Evolutionary conservation across 2,797 vertebrate genomes (phyloP).

Genomic region (Zalophus californianus): DNA sequence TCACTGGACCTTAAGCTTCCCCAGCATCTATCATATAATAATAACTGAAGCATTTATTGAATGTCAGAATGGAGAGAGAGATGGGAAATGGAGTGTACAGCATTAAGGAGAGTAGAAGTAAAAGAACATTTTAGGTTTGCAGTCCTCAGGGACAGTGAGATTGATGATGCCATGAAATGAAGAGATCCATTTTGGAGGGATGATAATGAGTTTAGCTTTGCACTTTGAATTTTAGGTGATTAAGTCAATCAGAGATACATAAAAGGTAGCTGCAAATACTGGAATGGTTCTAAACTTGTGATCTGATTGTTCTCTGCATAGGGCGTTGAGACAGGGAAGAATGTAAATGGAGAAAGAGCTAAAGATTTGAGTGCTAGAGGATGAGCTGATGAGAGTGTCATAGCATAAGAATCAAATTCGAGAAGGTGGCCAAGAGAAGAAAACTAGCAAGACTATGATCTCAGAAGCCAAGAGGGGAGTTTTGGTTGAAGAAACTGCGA

Average conservation of each 20-base stretch:
- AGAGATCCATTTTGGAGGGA: background rate
- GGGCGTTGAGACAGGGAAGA: background rate
- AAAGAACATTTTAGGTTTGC: conserved; percentile 36
- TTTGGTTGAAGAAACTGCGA: background rate
- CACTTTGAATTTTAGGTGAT: background rate
- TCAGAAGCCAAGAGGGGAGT: conserved; percentile 32
- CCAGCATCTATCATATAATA: background rate
- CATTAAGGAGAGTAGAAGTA: background rate
- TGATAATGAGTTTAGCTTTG: conserved; percentile 1
- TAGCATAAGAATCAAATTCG: background rate
- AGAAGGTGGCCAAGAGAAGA: background rate
- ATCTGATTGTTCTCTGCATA: background rate
- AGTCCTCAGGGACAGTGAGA: background rate
- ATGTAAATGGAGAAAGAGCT: conserved; percentile 30
- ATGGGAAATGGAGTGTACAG: background rate
- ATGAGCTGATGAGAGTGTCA: background rate
- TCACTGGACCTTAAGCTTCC: background rate
- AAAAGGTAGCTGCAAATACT: conserved; percentile 2
- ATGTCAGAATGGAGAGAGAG: conserved; percentile 8
- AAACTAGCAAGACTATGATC: background rate
- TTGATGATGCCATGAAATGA: conserved; percentile 1
- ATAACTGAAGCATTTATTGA: background rate
- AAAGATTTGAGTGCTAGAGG: background rate
- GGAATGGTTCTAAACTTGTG: conserved; percentile 17
- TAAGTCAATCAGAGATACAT: background rate